Evolutionary conservation across 2,113 vertebrate species (phyloP), one percentile per base, ranked within the genome.

Genomic region (Equus przewalskii): DNA sequence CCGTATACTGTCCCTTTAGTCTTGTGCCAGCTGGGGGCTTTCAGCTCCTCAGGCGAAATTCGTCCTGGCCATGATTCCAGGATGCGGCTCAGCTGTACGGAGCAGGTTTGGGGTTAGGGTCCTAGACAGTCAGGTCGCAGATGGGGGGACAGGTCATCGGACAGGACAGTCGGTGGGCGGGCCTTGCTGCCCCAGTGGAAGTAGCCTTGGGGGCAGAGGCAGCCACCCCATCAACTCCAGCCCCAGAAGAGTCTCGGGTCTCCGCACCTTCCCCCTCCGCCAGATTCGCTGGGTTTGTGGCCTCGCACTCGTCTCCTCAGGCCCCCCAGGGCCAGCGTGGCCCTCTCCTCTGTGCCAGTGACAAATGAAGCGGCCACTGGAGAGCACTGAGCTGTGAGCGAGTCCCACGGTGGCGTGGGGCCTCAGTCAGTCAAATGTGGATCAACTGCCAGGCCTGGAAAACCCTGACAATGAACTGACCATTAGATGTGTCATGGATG

Each of bases 391-490:
- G 36, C 62, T 54, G 41, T 26, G 10, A 18, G 46, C 4, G 0
- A 14, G 18, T 28, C 33, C 62, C 4, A 4, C 13, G 9, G 51
- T 14, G 3, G 56, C 5, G 5, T 36, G 5, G 69, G 60, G n/a
- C 11, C 60, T n/a, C 1, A 4, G 44, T 14, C 8, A 3, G 36
- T 14, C 33, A 36, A 7, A 49, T 0, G 28, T 14, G 22, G 3
- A 7, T 0, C 8, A 16, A 19, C 3, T 0, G 8, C 14, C 3
- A 36, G 88, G 10, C 22, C 15, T 2, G 0, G n/a, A 18, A 22
- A 12, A 54, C 46, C 30, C 28, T 4, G 5, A 46, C 67, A 4
- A 6, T 0, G 28, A 67, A 15, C 4, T 41, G 10, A 19, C 30
- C 0, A 1, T n/a, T 54, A 70, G 58, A 19, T 0, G 19, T 22